Conservation (phyloP, 2,797 vertebrate species). For the Acomys russatus region DNA sequence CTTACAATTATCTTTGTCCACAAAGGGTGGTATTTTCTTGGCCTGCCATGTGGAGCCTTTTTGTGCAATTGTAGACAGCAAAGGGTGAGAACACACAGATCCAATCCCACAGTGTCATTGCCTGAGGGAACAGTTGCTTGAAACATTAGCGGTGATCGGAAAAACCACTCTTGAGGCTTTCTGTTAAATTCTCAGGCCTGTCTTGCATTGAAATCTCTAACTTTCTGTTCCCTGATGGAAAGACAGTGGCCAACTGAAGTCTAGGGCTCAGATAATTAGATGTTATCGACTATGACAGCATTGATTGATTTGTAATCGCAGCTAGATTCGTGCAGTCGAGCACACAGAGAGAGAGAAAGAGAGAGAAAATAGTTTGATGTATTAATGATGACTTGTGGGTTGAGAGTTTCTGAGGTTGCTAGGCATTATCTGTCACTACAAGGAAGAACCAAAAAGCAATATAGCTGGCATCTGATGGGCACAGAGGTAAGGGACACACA, state of each 20-base stretch:
- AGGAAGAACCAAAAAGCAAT: neutral
- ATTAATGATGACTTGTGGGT: conserved; percentile 63
- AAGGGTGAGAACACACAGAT: conserved; percentile 33
- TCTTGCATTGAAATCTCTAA: conserved; percentile 51
- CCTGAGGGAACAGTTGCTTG: neutral
- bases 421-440: neutral
- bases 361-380: conserved; percentile 57
- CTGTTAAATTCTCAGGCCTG: conserved; percentile 18
- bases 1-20: conserved; percentile 25
- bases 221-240: conserved; percentile 14
- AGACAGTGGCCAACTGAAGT: conserved; percentile 38
- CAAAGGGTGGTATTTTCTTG: conserved; percentile 46
- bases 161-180: neutral
- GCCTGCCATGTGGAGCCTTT: neutral
- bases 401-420: neutral
- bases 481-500: neutral
- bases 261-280: conserved; percentile 45
- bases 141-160: conserved; percentile 40
- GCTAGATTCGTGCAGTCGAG: conserved; percentile 24
- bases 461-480: neutral
- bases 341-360: conserved; percentile 17
- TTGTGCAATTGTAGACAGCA: neutral
- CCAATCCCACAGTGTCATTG: neutral
- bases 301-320: conserved; percentile 67
- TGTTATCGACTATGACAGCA: conserved; percentile 65